Percentiles rank a stretch among this genome's conserved stretches.
Evolutionary conservation across 1,140 invertebrate genomes (phyloP).

Genomic region (Papilio polyxenes): DNA sequence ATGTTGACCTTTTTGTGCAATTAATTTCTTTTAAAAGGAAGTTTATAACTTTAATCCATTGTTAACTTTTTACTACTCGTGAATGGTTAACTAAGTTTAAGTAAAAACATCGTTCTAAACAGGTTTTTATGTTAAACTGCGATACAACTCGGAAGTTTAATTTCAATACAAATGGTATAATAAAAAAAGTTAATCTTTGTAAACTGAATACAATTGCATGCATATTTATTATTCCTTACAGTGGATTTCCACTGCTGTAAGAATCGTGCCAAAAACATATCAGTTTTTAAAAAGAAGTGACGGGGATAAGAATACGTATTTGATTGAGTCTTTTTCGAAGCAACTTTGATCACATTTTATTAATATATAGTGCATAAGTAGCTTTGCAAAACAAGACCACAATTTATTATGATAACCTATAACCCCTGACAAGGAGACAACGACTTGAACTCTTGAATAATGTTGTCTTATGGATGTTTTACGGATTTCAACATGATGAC

Average conservation of each 20-base stretch:
- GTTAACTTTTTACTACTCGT: background rate
- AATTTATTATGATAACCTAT: background rate
- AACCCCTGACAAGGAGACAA: background rate
- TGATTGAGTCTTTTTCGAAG: no score
- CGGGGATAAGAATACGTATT: no score
- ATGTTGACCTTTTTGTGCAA: background rate
- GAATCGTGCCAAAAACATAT: no score
- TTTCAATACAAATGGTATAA: background rate
- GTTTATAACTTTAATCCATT: background rate
- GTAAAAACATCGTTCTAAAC: background rate
- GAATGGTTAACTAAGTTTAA: background rate
- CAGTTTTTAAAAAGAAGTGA: no score
- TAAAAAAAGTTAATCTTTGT: background rate
- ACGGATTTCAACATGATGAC: background rate
- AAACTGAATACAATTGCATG: background rate
- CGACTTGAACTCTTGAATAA: background rate
- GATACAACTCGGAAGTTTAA: background rate
- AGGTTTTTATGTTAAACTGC: background rate
- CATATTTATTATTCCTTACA: background rate
- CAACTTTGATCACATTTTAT: no score
- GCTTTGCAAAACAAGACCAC: background rate
- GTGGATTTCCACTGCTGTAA: no score
- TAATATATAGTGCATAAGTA: background rate
- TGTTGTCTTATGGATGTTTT: background rate
- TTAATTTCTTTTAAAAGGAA: slow-evolving; percentile 16